Evolutionary conservation across 2,113 vertebrate genomes (phyloP).

Genomic region (Anser brachyrhynchus): DNA sequence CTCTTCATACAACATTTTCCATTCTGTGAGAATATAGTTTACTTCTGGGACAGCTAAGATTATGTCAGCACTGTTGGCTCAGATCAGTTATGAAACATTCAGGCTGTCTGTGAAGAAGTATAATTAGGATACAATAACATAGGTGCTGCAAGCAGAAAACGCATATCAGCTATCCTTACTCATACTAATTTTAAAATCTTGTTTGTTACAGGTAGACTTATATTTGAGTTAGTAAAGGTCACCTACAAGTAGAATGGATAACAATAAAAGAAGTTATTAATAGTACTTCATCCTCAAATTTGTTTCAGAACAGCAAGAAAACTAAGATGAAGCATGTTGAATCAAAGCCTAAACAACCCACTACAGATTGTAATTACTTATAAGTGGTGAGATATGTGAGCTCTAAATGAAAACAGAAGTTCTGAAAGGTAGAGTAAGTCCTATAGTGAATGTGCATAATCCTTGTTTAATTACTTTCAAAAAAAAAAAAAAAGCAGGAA

Average conservation of each 20-base stretch:
- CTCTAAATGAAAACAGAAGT: not conserved
- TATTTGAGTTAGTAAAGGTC: not conserved
- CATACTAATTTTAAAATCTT: not conserved
- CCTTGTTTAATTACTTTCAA: not conserved
- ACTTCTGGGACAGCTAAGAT: not conserved
- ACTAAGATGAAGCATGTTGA: not conserved
- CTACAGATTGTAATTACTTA: not conserved
- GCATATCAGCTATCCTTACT: not conserved
- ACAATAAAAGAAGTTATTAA: not conserved
- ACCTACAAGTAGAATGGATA: not conserved
- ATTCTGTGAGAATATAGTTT: not conserved
- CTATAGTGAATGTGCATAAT: not conserved
- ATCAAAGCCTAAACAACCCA: not conserved
- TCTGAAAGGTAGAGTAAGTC: slow-evolving; percentile 20
- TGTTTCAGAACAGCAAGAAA: not conserved
- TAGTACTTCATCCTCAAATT: not conserved
- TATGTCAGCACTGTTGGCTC: not conserved
- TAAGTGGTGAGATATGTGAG: not conserved
- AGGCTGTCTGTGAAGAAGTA: not conserved
- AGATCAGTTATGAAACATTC: not conserved
- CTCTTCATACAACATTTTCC: not conserved
- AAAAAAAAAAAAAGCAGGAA: not conserved
- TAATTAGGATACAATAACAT: not conserved
- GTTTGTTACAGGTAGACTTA: not conserved
- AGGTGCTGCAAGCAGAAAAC: not conserved